Conservation (phyloP, 2,797 vertebrate species). For the Dryobates pubescens region DNA sequence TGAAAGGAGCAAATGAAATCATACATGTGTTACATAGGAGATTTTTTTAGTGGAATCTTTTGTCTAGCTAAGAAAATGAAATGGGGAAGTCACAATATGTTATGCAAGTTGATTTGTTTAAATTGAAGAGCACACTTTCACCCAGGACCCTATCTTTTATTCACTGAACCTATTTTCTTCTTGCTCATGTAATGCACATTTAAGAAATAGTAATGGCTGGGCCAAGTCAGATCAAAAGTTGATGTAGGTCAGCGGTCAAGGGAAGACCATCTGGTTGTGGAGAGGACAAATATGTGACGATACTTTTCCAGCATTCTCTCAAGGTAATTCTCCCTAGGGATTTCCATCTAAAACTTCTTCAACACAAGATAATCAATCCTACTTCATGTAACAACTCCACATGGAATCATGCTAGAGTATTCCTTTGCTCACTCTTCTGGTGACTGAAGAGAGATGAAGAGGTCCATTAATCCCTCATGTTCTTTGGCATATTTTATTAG, state of each 20-base stretch:
- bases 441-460: background rate
- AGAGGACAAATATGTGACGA: background rate
- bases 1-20: constrained; percentile 55
- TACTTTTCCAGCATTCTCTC: background rate
- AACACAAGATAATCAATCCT: background rate
- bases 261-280: background rate
- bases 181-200: background rate
- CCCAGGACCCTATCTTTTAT: background rate
- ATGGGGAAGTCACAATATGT: background rate
- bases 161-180: background rate
- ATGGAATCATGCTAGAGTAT: background rate
- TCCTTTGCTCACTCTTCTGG: background rate
- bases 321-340: background rate
- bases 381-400: background rate
- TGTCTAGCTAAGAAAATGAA: background rate
- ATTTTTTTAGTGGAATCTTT: background rate
- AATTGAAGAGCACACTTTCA: background rate
- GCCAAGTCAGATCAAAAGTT: background rate
- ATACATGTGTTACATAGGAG: background rate
- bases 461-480: background rate
- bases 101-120: background rate
- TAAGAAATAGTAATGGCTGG: background rate
- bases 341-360: background rate
- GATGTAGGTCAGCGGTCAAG: background rate
- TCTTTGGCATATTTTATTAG: background rate